A percentile compares a stretch with the other conserved stretches of the same genome.
Conservation (phyloP, 2,888 invertebrate species). For the Taphrorychus bicolor region DNA sequence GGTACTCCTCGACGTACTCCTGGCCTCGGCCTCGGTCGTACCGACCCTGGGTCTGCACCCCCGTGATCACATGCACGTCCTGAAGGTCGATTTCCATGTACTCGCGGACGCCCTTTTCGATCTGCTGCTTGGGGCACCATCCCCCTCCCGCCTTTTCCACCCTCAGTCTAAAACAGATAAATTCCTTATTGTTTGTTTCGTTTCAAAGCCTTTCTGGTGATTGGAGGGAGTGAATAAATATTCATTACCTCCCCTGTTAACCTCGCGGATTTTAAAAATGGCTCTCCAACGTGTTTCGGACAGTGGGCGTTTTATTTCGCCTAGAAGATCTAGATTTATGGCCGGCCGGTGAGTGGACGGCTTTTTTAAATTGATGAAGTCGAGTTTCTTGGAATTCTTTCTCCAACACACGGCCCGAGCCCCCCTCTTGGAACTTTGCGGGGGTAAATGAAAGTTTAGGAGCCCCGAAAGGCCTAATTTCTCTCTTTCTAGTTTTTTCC, state of each 20-base stretch:
- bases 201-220: neutral
- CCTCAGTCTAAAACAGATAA: constrained; percentile 64
- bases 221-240: constrained; percentile 2
- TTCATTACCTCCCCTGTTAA: constrained; percentile 3
- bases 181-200: neutral
- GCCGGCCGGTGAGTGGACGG: constrained; percentile 41
- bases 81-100: constrained; percentile 72
- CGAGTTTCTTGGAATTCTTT: constrained; percentile 20
- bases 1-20: constrained; percentile 76
- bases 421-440: constrained; percentile 14
- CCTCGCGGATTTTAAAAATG: neutral
- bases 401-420: constrained; percentile 20
- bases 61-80: constrained; percentile 69
- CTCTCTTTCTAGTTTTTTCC: neutral
- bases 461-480: neutral
- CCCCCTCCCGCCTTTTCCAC: constrained; percentile 76
- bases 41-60: constrained; percentile 80
- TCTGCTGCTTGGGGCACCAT: constrained; percentile 77
- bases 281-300: neutral
- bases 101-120: constrained; percentile 70
- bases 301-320: neutral
- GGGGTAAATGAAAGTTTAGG: constrained; percentile 18
- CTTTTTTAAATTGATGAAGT: constrained; percentile 36
- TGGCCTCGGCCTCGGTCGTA: constrained; percentile 77
- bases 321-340: constrained; percentile 46